Evolutionary conservation across 2,113 vertebrate species (phyloP).

Genomic region (Osmerus eperlanus): DNA sequence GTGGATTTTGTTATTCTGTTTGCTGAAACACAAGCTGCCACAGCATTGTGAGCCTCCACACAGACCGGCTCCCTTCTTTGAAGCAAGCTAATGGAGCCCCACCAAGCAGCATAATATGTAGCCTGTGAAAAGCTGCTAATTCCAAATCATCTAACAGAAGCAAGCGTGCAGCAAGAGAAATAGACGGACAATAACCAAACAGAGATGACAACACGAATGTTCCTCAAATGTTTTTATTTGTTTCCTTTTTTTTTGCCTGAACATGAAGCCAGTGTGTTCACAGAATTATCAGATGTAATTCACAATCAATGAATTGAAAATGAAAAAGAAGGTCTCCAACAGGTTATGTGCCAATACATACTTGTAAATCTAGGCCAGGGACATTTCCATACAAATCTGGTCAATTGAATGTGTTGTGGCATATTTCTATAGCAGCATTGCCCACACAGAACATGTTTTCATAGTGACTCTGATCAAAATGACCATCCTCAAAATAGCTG

Average conservation of each 20-base stretch:
- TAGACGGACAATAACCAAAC: constrained; percentile 42
- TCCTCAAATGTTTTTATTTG: constrained; percentile 17
- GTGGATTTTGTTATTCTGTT: constrained; percentile 68
- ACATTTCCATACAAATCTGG: too few species aligned
- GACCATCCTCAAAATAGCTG: too few species aligned
- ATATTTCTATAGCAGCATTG: too few species aligned
- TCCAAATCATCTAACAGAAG: constrained; percentile 70
- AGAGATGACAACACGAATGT: constrained; percentile 55
- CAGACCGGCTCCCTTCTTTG: constrained; percentile 66
- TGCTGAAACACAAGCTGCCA: constrained; percentile 64
- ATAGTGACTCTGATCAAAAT: too few species aligned
- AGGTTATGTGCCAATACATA: too few species aligned
- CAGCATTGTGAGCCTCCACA: constrained; percentile 58
- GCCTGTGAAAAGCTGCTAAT: constrained; percentile 66
- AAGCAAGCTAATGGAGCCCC: constrained; percentile 71
- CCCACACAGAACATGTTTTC: too few species aligned
- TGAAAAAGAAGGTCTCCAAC: constrained; percentile 28
- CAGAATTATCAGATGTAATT: constrained; percentile 47
- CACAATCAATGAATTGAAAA: constrained; percentile 43
- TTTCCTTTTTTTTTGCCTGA: constrained; percentile 41
- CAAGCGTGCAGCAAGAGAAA: constrained; percentile 47
- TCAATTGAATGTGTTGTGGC: too few species aligned
- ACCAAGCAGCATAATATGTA: constrained; percentile 66
- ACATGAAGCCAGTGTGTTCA: constrained; percentile 63
- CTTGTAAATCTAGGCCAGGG: too few species aligned